These are phyloP conservation scores for Synanthedon andrenaeformis DNA, from an alignment of 2,888 invertebrate genomes.

Conservation along the genomic window DNA sequence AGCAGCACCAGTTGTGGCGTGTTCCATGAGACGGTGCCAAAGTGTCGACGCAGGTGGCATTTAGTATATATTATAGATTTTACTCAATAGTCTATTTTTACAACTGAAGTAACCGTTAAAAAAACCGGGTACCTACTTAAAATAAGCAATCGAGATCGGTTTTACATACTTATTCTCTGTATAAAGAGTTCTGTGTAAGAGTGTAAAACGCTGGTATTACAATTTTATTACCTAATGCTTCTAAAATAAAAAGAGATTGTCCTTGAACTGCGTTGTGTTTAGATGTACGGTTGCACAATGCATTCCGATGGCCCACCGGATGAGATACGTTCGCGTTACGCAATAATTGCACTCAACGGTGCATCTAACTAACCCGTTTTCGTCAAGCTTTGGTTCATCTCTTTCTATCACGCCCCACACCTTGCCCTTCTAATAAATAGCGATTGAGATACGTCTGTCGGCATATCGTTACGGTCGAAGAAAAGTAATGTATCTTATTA, in stretches of 20 bases:
- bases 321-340: background rate
- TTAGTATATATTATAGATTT: too few relatives aligned
- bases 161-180: too few relatives aligned
- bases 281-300: slow-evolving; percentile 1
- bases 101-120: too few relatives aligned
- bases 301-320: slow-evolving; percentile 1
- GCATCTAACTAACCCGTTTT: background rate
- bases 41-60: too few relatives aligned
- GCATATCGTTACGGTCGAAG: background rate
- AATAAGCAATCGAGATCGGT: too few relatives aligned
- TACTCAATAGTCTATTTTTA: too few relatives aligned
- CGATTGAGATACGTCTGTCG: background rate
- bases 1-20: too few relatives aligned
- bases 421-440: background rate
- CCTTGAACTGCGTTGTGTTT: background rate
- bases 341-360: slow-evolving; percentile 1
- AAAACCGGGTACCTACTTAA: too few relatives aligned
- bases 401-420: background rate
- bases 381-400: background rate
- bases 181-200: too few relatives aligned
- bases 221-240: too few relatives aligned
- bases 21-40: too few relatives aligned
- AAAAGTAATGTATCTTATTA: background rate
- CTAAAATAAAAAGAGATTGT: background rate
- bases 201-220: too few relatives aligned